These are phyloP conservation scores for Dasyprocta punctata DNA, from an alignment of 2,113 vertebrate genomes.

Conservation along the genomic window DNA sequence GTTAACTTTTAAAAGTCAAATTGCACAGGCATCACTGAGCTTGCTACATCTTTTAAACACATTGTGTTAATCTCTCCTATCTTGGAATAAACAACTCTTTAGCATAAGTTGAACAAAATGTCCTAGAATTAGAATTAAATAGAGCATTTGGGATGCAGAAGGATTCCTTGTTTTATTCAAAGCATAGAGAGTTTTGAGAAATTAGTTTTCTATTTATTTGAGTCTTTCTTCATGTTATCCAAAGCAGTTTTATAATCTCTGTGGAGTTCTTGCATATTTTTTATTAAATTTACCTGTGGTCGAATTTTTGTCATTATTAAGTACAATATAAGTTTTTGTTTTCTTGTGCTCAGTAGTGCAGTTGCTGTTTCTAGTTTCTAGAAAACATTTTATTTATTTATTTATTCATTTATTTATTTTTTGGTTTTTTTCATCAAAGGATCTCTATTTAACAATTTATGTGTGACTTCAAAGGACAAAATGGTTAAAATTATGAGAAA, in stretches of 20 bases:
- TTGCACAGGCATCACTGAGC: not conserved
- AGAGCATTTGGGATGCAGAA: not conserved
- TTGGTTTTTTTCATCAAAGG: conserved; percentile 9
- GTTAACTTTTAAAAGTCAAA: not conserved
- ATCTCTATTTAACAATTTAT: not conserved
- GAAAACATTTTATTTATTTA: not conserved
- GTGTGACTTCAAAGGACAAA: conserved; percentile 15
- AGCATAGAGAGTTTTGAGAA: not conserved
- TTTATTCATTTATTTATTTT: not conserved
- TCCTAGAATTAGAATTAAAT: not conserved
- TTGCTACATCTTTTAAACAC: not conserved
- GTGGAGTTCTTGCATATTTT: not conserved
- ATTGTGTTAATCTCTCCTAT: not conserved
- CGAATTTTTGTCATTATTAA: not conserved
- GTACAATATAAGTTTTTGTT: not conserved
- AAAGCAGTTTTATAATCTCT: not conserved
- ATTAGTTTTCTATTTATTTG: conserved; percentile 24
- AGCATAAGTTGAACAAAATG: not conserved
- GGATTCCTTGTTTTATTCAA: not conserved
- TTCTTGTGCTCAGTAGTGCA: not conserved
- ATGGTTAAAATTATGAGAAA: conserved; percentile 15
- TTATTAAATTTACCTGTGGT: not conserved
- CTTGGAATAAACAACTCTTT: not conserved
- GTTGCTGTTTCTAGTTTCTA: not conserved
- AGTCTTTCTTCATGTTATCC: not conserved